Evolutionary conservation across 2,797 vertebrate genomes (phyloP), one percentile per base, ranked within the genome.

Genomic region (Geotrypetes seraphini): DNA sequence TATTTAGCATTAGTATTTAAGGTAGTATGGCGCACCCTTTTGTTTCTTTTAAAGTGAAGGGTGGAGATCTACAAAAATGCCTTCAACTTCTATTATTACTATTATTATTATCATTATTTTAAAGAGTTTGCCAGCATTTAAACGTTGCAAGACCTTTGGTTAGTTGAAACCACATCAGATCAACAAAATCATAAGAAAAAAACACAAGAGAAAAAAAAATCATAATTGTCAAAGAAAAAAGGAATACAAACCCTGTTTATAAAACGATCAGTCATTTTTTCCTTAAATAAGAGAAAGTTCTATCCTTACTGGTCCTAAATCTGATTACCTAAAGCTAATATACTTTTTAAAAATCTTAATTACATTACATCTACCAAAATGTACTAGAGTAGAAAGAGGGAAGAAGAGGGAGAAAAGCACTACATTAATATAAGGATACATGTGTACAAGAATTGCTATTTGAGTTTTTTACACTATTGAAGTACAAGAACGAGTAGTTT

Each of bases 21-120:
- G 95, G 95, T 97, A 99, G 95, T 92, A 97, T 97, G 94, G 93
- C 95, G 88, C 88, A 84, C 78, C 89, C 90, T n/a, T n/a, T n/a
- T n/a, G n/a, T n/a, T n/a, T n/a, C 89, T 79, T 79, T 29, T 54
- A 84, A 87, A 89, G 87, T 85, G 84, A 83, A 86, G 82, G 81
- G 79, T 69, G 83, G 83, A 81, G 75, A 81, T 85, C 84, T 84
- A 88, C 85, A 85, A 83, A n/a, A 88, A 93, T 79, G 83, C 90
- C 75, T 84, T n/a, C n/a, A n/a, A n/a, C n/a, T n/a, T n/a, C n/a
- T n/a, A n/a, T n/a, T n/a, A n/a, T n/a, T n/a, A n/a, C n/a, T n/a
- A n/a, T n/a, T n/a, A n/a, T n/a, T n/a, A n/a, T n/a, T n/a, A n/a
- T n/a, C n/a, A n/a, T n/a, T n/a, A n/a, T n/a, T n/a, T n/a, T n/a